Base-by-base conservation (phyloP, 2,888 invertebrate genomes). In the Spisula subtruncata region DNA sequence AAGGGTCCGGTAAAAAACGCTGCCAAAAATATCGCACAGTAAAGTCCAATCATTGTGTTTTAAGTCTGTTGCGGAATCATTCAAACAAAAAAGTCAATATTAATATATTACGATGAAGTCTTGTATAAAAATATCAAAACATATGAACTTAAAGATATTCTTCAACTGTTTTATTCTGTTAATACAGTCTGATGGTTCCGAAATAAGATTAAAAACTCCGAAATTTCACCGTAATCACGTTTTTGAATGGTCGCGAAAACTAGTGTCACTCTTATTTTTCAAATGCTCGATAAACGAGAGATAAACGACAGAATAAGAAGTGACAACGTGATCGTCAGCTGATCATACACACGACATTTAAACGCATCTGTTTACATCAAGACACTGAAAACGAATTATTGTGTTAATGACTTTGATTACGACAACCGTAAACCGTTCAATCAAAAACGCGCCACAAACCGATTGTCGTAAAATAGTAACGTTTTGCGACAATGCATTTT, bases 351-450 rank as follows among this genome's bases (percentile, higher is more conserved):
- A 5, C 18, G 16, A 75, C 32, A 60, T 35, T 75, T 32, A 32
- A 66, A 35, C 32, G 18, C 32, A 75, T 75, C 32, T 12, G 75
- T 75, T 75, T 35, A 75, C 75, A 75, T 18, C 18, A 35, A 75
- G 35, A 75, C 29, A 75, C 35, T 16, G 35, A 75, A n/a, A 25
- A 75, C 35, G 75, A 75, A 32, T 75, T 75, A 29, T 16, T 75
- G 14, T 32, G 75, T 35, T 35, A 35, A 75, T 35, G 32, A 75
- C 75, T 32, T 75, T 32, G 32, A 75, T 32, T 75, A 75, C 75
- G 75, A 75, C 35, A 32, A 18, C 16, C 75, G 35, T 35, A 75
- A 75, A 75, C 75, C 75, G 75, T 35, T 75, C 75, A 75, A 75
- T 75, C 75, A 75, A 75, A 75, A 10, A 25, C 75, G 75, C 75